A percentile compares a stretch with the other conserved stretches of the same genome.
Evolutionary conservation across 1,140 invertebrate species (phyloP).

Genomic region (Drosophila fuyamai): DNA sequence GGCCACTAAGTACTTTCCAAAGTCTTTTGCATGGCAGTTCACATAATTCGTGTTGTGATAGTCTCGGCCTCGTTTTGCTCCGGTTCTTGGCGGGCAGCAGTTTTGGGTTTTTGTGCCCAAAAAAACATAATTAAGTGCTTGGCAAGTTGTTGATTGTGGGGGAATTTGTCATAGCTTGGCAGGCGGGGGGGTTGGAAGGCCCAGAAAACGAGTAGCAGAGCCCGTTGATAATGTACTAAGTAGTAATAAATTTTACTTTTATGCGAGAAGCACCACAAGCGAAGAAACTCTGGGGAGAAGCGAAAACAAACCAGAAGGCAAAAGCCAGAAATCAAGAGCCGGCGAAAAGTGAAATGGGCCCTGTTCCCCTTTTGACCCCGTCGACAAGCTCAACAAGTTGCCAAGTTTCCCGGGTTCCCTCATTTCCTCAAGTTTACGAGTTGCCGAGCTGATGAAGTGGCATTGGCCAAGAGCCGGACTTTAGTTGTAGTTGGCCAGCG

Average conservation of each 20-base stretch:
- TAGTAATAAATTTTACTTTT: constrained; percentile 82
- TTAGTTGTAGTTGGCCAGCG: constrained; percentile 75
- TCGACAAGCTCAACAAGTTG: constrained; percentile 69
- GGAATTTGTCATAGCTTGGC: constrained; percentile 64
- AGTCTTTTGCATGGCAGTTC: constrained; percentile 74
- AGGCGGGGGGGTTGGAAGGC: constrained; percentile 2
- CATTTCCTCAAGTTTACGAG: constrained; percentile 23
- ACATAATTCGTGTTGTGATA: constrained; percentile 78
- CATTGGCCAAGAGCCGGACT: constrained; percentile 61
- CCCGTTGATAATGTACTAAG: constrained; percentile 73
- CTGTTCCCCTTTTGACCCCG: constrained; percentile 20
- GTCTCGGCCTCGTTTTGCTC: constrained; percentile 62
- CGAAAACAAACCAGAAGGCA: constrained; percentile 49
- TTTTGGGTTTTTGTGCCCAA: constrained; percentile 58
- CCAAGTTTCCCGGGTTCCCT: constrained; percentile 26
- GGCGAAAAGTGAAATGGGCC: constrained; percentile 61
- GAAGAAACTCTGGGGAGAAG: constrained; percentile 48
- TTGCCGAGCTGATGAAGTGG: constrained; percentile 73
- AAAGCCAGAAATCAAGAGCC: constrained; percentile 63
- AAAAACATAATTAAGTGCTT: constrained; percentile 81
- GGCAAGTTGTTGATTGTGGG: constrained; percentile 69
- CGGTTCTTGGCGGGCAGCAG: constrained; percentile 30
- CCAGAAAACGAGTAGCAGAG: constrained; percentile 18
- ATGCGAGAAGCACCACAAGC: constrained; percentile 55
- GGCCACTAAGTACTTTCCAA: constrained; percentile 77